A percentile compares a stretch with the other conserved stretches of the same genome.
Evolutionary conservation across 1,140 invertebrate species (phyloP).

Genomic region (Ips nitidus): DNA sequence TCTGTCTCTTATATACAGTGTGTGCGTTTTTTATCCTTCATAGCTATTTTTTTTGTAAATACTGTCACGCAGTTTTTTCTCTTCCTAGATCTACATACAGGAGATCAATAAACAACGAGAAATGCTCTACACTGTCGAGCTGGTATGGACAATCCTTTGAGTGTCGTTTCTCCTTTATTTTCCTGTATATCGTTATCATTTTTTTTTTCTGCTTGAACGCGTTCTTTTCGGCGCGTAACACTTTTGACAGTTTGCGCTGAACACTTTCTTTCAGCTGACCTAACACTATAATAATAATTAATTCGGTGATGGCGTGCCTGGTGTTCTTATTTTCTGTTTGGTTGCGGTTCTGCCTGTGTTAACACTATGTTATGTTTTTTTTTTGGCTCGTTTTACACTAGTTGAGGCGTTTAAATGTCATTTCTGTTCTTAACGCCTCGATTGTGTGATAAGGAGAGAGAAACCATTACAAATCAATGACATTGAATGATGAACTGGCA

Average conservation of each 20-base stretch:
- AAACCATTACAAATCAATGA: no score
- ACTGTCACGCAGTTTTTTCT: slow-evolving; percentile 50
- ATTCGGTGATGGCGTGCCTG: slow-evolving; percentile 16
- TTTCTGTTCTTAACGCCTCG: no score
- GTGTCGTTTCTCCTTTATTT: slow-evolving; percentile 37
- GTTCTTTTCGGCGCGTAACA: slow-evolving; percentile 3
- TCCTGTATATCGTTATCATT: slow-evolving; percentile 8
- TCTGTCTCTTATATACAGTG: neutral
- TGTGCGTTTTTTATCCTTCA: slow-evolving; percentile 20
- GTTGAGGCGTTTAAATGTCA: no score
- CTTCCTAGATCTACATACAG: slow-evolving; percentile 76
- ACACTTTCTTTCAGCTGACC: neutral
- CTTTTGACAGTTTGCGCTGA: neutral
- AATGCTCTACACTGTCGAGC: slow-evolving; percentile 80
- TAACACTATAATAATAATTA: neutral
- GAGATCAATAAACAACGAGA: slow-evolving; percentile 87
- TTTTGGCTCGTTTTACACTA: neutral
- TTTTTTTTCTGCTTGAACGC: slow-evolving; percentile 20
- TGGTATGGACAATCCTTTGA: slow-evolving; percentile 63
- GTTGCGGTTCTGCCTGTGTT: slow-evolving; percentile 17
- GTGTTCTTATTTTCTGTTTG: slow-evolving; percentile 8
- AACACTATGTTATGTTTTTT: neutral
- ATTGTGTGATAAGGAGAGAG: no score
- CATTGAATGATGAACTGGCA: no score
- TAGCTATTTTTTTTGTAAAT: slow-evolving; percentile 47